Base-by-base conservation (phyloP, 2,113 vertebrate species). In the Pitta sordida region DNA sequence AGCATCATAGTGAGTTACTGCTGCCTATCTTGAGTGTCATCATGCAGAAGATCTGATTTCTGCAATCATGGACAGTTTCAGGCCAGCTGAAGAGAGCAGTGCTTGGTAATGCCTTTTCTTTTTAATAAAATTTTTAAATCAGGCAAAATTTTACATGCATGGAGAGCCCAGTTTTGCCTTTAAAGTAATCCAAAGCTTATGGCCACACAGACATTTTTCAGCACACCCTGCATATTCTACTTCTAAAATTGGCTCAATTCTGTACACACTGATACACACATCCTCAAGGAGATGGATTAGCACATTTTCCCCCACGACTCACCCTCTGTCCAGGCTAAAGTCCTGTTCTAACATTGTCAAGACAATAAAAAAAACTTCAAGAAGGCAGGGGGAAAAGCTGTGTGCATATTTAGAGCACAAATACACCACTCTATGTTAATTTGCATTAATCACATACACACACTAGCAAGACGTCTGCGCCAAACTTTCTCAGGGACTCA, bases 381-480 rank as follows among this genome's bases (percentile, higher is more conserved):
- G 70, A 87, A 90, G 82, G 43, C 37, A 41, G 27, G 21, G 36
- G 39, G 39, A 3, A 83, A 93, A 94, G 71, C 64, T 91, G 87
- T 1, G 0, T 91, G 78, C 73, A 63, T 88, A 85, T 94, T 94
- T 92, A 87, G 67, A 91, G 63, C 64, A 80, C 84, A 92, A 91
- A 95, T 71, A 88, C 89, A 88, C 59, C 3, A 15, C 83, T 68
- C 85, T 29, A 59, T 27, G 68, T 82, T 80, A 82, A 32, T 63
- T 95, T 29, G 65, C 87, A 71, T 80, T 83, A 92, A 95, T 90
- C 94, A 91, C 84, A 90, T 52, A 75, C 84, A 88, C 70, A 80
- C 37, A 6, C 23, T 69, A 13, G 43, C 30, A 83, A 73, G 63
- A 53, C 21, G 0, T 90, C 51, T 63, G 53, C 70, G 92, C 81